Base-by-base conservation (phyloP, 2,888 invertebrate genomes). In the Artemia sp. region DNA sequence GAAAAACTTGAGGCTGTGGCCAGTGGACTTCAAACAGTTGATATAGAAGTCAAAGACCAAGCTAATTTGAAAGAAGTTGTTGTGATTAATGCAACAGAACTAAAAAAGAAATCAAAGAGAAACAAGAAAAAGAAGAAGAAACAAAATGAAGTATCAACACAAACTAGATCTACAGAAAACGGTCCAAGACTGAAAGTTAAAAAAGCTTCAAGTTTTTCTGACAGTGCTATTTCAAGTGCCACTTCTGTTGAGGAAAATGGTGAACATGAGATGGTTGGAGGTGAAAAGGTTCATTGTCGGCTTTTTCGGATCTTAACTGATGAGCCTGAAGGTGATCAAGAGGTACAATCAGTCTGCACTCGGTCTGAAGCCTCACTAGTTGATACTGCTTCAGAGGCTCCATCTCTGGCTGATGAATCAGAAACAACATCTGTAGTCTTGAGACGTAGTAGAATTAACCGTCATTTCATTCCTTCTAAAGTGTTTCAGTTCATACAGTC, bases 401-500 rank as follows among this genome's bases (percentile, higher is more conserved):
- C 64, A 1, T 58, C 64, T 8, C 64, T 58, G 14, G 64, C 64
- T 24, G 64, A 58, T 24, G 64, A 58, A 24, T 58, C 64, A 58
- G 64, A 58, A 19, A 10, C 64, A 9, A 58, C 64, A 19, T 58
- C 64, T 24, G 64, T 58, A 19, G 11, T 70, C 11, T 58, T 68
- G 12, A 38, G 68, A 10, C 69, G 69, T 12, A 69, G 69, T 19
- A 51, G 52, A 12, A 51, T 69, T 8, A 51, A 67, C 8, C 70
- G 68, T 58, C 58, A 52, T 50, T 67, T 50, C 12, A 71, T 71
- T 50, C 71, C 71, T 7, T 71, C 71, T 9, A 66, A 69, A 12
- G 52, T 69, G n/a, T 71, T 71, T 58, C 69, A 67, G 14, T 71
- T 68, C 51, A 66, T 71, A 12, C 71, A 71, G 51, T 53, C 67